phyloP scores from a whole-genome alignment of 2,113 vertebrate genomes.

The Apteryx mantelli region DNA sequence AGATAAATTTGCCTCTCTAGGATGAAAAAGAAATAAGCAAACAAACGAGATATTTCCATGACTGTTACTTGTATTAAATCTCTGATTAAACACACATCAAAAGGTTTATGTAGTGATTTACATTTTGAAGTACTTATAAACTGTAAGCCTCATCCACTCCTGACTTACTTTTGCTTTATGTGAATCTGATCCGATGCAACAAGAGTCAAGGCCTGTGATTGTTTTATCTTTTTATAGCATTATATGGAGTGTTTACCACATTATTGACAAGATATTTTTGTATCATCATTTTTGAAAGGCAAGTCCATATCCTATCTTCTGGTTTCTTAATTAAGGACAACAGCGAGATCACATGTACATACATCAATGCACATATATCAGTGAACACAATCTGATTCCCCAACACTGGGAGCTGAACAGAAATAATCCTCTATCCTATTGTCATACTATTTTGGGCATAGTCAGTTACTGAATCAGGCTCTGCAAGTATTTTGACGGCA shows the following conservation, averaged over 20 bases:
- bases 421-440: background rate
- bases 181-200: background rate
- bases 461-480: background rate
- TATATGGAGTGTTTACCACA: background rate
- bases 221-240: background rate
- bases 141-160: background rate
- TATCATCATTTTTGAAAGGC: background rate
- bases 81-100: conserved; percentile 33
- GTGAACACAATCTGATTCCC: background rate
- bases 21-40: background rate
- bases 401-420: background rate
- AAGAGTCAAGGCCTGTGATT: background rate
- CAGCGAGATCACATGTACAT: background rate
- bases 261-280: background rate
- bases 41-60: background rate
- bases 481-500: background rate
- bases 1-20: background rate
- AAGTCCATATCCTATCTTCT: background rate
- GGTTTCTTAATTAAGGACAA: background rate
- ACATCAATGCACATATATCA: background rate
- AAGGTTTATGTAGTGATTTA: background rate
- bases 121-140: background rate
- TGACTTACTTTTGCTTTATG: background rate
- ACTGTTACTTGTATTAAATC: background rate
- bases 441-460: background rate